Conservation (phyloP, 2,888 invertebrate genomes). For the Scaptomyza flava region DNA sequence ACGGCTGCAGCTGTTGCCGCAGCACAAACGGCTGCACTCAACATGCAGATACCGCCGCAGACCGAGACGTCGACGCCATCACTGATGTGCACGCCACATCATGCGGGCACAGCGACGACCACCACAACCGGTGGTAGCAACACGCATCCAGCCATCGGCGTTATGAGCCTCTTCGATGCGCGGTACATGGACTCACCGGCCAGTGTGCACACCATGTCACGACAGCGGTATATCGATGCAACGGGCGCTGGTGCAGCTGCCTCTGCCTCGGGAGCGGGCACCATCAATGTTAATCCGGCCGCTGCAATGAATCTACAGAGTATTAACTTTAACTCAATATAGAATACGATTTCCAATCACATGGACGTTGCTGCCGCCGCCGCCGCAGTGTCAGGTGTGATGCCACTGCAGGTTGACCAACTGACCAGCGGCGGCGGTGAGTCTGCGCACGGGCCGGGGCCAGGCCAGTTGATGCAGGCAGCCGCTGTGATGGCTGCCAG, state of each 20-base stretch:
- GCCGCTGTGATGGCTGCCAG: slow-evolving; percentile 62
- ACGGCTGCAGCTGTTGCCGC: slow-evolving; percentile 81
- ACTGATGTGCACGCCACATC: slow-evolving; percentile 87
- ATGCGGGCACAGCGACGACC: slow-evolving; percentile 56
- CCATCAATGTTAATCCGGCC: slow-evolving; percentile 85
- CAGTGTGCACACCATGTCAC: slow-evolving; percentile 87
- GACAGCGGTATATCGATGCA: slow-evolving; percentile 84
- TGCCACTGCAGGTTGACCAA: slow-evolving; percentile 48
- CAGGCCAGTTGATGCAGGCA: slow-evolving; percentile 67
- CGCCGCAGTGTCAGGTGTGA: slow-evolving; percentile 53
- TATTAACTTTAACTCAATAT: slow-evolving; percentile 91
- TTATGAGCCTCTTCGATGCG: slow-evolving; percentile 89
- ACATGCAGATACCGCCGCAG: slow-evolving; percentile 85
- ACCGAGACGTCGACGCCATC: slow-evolving; percentile 85
- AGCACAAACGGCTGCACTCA: slow-evolving; percentile 81
- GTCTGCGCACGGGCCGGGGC: slow-evolving; percentile 34
- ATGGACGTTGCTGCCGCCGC: slow-evolving; percentile 62
- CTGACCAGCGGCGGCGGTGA: slow-evolving; percentile 31
- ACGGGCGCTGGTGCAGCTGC: slow-evolving; percentile 71
- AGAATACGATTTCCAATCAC: slow-evolving; percentile 84
- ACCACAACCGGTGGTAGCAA: slow-evolving; percentile 56
- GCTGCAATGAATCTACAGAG: slow-evolving; percentile 90
- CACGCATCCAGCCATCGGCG: slow-evolving; percentile 86
- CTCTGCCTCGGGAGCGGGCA: slow-evolving; percentile 71
- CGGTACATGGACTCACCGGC: slow-evolving; percentile 88